Conservation (phyloP, 2,888 invertebrate genomes). For the Polietes domitor region DNA sequence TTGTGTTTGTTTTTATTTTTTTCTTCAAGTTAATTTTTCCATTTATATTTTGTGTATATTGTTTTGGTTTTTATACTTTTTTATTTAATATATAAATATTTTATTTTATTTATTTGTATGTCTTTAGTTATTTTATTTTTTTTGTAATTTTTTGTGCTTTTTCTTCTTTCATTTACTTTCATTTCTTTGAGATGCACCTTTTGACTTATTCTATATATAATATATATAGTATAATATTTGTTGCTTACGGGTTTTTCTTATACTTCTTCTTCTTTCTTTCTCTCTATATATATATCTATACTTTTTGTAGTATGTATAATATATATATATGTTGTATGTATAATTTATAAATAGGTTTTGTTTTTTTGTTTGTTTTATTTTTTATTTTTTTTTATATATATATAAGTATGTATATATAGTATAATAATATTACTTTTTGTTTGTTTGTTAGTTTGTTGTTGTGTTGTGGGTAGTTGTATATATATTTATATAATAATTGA, state of each 20-base stretch:
- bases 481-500: constrained; percentile 70
- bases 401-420: constrained; percentile 68
- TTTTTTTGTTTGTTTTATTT: constrained; percentile 41
- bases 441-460: constrained; percentile 64
- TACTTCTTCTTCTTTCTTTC: constrained; percentile 64
- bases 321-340: constrained; percentile 68
- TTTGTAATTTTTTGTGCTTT: constrained; percentile 67
- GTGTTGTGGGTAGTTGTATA: constrained; percentile 71
- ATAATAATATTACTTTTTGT: constrained; percentile 58
- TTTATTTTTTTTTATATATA: constrained; percentile 63
- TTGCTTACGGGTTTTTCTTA: too few relatives aligned
- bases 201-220: constrained; percentile 61
- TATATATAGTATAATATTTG: constrained; percentile 58
- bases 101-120: constrained; percentile 68
- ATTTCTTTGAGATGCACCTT: constrained; percentile 64
- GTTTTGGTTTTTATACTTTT: constrained; percentile 37
- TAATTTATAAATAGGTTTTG: constrained; percentile 63
- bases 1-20: constrained; percentile 36
- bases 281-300: constrained; percentile 69
- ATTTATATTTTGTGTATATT: constrained; percentile 55
- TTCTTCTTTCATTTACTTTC: constrained; percentile 51
- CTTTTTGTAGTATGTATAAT: constrained; percentile 69
- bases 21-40: constrained; percentile 50
- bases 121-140: constrained; percentile 65
- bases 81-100: constrained; percentile 61